Evolutionary conservation across 2,113 vertebrate species (phyloP).

Genomic region (Aspiorhynchus laticeps): DNA sequence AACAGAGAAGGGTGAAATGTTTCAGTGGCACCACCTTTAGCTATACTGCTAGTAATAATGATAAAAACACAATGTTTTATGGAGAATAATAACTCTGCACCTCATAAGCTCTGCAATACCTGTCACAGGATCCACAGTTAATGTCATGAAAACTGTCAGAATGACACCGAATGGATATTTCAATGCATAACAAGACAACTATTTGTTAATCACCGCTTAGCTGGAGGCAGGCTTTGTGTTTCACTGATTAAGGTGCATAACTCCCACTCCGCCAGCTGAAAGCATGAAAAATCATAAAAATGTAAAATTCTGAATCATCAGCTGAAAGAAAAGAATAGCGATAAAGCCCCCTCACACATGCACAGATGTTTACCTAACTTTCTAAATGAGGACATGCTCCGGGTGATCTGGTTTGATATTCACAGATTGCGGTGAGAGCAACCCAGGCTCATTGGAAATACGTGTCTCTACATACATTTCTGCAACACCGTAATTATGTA

Average conservation of each 20-base stretch:
- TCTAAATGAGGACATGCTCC: background rate
- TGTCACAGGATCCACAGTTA: background rate
- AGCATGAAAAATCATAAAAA: background rate
- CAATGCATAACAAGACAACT: background rate
- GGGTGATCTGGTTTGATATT: background rate
- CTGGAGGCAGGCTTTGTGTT: constrained; percentile 11
- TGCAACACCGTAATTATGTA: too few species aligned
- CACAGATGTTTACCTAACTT: background rate
- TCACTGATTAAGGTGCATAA: constrained; percentile 14
- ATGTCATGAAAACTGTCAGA: constrained; percentile 18
- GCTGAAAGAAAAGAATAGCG: background rate
- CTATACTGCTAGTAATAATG: background rate
- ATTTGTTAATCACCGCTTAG: constrained; percentile 10
- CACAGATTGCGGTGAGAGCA: background rate
- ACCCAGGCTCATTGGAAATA: too few species aligned
- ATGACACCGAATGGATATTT: background rate
- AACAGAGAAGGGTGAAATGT: background rate
- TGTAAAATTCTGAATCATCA: background rate
- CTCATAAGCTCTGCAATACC: constrained; percentile 9
- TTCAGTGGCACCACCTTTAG: background rate
- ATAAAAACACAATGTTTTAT: background rate
- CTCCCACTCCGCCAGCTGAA: constrained; percentile 7
- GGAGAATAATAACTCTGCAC: background rate
- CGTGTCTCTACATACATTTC: too few species aligned
- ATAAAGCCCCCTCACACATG: background rate